Evolutionary conservation across 2,797 vertebrate species (phyloP).

Genomic region (Fratercula arctica): DNA sequence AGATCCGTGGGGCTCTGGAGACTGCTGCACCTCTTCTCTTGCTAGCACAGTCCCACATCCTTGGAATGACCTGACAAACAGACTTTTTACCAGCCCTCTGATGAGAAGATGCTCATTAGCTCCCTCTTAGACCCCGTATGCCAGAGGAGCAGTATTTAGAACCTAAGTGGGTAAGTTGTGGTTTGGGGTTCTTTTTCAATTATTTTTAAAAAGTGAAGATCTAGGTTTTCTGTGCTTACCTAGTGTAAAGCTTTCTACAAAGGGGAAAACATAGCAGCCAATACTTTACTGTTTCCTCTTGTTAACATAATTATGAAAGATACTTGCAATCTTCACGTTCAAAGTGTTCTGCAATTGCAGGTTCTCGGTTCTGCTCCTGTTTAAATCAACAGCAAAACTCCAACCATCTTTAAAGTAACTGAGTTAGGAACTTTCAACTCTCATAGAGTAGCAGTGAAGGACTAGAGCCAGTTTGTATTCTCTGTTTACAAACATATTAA

Average conservation of each 20-base stretch:
- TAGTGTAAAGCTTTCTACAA: neutral
- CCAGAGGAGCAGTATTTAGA: neutral
- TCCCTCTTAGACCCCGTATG: neutral
- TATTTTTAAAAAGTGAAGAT: neutral
- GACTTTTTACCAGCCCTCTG: neutral
- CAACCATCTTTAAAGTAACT: neutral
- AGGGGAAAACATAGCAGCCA: neutral
- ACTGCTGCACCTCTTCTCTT: neutral
- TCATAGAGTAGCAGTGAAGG: neutral
- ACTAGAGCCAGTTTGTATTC: neutral
- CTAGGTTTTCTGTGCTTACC: neutral
- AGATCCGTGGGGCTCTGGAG: neutral
- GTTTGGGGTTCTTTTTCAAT: neutral
- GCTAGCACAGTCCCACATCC: neutral
- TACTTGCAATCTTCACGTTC: neutral
- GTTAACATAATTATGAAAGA: neutral
- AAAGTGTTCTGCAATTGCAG: neutral
- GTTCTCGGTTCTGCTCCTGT: neutral
- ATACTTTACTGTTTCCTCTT: rapidly evolving
- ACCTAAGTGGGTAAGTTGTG: rapidly evolving
- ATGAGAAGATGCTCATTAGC: neutral
- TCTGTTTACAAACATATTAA: neutral
- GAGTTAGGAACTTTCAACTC: neutral
- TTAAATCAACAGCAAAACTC: neutral
- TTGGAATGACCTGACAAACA: neutral